phyloP scores from a whole-genome alignment of 2,888 invertebrate species.

The Himalopsyche anomala region DNA sequence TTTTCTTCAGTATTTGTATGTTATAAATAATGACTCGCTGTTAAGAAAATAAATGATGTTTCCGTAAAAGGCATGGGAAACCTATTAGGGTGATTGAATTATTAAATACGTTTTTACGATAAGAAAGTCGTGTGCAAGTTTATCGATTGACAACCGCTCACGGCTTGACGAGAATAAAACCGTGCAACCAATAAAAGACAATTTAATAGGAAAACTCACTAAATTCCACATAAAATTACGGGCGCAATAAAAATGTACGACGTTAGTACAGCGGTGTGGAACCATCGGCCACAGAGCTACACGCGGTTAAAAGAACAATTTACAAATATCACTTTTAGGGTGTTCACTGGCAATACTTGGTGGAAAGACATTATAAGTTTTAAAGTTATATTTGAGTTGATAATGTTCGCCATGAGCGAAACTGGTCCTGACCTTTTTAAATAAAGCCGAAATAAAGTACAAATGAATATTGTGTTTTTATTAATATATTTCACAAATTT shows the following conservation, averaged over 20 bases:
- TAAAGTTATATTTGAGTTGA: no score
- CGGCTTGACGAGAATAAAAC: background rate
- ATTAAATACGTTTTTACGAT: slow-evolving; percentile 36
- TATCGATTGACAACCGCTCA: slow-evolving; percentile 18
- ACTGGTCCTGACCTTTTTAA: no score
- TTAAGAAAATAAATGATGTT: background rate
- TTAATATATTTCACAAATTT: no score
- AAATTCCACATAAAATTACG: background rate
- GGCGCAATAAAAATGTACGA: background rate
- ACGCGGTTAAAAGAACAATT: no score
- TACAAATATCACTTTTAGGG: no score
- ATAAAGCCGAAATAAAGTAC: no score
- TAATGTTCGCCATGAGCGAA: no score
- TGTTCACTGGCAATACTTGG: no score
- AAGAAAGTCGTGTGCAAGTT: background rate
- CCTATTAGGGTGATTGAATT: slow-evolving; percentile 19
- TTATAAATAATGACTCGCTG: background rate
- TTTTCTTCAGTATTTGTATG: background rate
- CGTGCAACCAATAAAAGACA: slow-evolving; percentile 14
- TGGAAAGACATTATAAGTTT: no score
- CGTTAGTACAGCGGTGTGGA: no score
- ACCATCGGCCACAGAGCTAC: no score
- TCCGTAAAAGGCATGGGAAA: background rate
- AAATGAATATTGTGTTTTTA: no score
- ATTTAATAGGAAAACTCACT: slow-evolving; percentile 24